A percentile compares a stretch with the other conserved stretches of the same genome.
These are phyloP conservation scores for Odontesthes bonariensis DNA, from an alignment of 2,113 vertebrate genomes.

Conservation along the genomic window DNA sequence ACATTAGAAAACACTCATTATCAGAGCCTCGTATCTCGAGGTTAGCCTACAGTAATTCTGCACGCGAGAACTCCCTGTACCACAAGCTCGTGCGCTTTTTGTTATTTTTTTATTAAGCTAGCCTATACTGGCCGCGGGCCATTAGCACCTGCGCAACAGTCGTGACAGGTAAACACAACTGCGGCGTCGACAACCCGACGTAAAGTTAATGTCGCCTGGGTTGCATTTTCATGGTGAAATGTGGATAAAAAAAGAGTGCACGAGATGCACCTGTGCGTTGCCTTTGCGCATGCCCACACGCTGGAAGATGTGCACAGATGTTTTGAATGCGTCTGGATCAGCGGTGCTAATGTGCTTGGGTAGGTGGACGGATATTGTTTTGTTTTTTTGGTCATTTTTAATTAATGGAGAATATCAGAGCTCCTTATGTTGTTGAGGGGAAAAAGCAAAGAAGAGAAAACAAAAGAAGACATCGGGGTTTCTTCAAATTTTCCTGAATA, in stretches of 20 bases:
- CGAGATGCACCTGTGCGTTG: constrained; percentile 51
- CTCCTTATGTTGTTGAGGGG: no score
- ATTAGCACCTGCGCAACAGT: constrained; percentile 1
- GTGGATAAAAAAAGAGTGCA: constrained; percentile 15
- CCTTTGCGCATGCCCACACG: constrained; percentile 66
- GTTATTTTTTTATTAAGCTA: not conserved
- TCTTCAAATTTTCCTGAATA: no score
- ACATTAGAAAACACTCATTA: not conserved
- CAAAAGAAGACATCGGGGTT: no score
- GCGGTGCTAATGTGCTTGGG: not conserved
- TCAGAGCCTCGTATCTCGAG: not conserved
- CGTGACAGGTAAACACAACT: not conserved
- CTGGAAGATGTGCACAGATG: constrained; percentile 12
- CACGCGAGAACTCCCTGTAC: not conserved
- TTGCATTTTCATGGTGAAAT: not conserved
- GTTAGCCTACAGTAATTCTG: not conserved
- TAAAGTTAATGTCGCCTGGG: not conserved
- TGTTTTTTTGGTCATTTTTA: no score
- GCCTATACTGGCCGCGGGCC: constrained; percentile 13
- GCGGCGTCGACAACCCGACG: not conserved
- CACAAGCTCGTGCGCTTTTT: not conserved
- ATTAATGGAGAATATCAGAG: no score
- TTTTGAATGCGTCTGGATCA: constrained; percentile 21
- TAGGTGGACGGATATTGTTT: no score
- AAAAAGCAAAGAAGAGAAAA: no score